These are phyloP conservation scores for Lynx canadensis DNA, from an alignment of 2,113 vertebrate species.

Conservation along the genomic window DNA sequence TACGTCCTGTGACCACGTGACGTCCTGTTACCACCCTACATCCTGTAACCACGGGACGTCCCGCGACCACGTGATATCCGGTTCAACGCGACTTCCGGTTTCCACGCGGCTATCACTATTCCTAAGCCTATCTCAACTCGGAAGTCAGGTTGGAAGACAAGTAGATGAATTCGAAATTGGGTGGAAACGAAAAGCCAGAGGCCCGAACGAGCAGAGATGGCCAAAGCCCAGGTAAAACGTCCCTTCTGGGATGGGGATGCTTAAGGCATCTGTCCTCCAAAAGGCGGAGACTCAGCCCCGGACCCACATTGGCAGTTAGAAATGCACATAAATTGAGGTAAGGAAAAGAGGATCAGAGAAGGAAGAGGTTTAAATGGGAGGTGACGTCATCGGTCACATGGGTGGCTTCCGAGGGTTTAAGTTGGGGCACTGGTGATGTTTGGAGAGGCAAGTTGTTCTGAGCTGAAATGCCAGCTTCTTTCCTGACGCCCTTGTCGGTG, in stretches of 20 bases:
- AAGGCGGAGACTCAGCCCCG: neutral
- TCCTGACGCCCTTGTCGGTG: neutral
- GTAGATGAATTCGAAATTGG: neutral
- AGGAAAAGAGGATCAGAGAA: neutral
- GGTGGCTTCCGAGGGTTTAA: neutral
- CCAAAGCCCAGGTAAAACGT: neutral
- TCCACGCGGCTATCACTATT: no score
- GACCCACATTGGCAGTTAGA: neutral
- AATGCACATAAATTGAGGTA: rapidly evolving
- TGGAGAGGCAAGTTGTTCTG: neutral
- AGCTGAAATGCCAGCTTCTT: slow-evolving; percentile 42
- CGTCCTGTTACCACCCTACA: no score
- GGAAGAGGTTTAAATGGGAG: neutral
- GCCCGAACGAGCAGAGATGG: neutral
- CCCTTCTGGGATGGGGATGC: neutral
- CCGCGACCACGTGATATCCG: no score
- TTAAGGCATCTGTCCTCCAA: neutral
- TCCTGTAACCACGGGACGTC: no score
- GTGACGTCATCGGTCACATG: neutral
- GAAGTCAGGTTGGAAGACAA: neutral
- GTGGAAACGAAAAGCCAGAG: neutral
- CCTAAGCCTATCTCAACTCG: neutral
- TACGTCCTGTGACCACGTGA: rapidly evolving
- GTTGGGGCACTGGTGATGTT: neutral
- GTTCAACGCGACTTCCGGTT: no score